These are phyloP conservation scores for Ichneumoninae sp. DNA, from an alignment of 2,888 invertebrate genomes.

Conservation along the genomic window DNA sequence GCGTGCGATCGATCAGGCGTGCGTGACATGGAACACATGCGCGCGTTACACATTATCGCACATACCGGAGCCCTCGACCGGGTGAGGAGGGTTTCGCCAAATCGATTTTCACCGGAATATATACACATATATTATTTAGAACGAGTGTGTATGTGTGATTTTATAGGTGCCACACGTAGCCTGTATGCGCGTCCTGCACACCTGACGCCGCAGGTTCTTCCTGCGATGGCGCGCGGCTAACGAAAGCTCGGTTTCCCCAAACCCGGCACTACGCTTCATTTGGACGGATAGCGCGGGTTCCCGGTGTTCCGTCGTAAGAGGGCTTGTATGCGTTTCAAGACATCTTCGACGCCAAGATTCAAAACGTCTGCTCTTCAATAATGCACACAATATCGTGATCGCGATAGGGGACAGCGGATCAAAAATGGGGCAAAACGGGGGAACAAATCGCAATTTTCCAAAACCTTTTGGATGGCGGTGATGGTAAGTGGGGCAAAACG, in stretches of 20 bases:
- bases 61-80: constrained; percentile 30
- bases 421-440: no score
- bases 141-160: constrained; percentile 1
- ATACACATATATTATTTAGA: constrained; percentile 4
- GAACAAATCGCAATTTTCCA: no score
- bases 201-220: constrained; percentile 4
- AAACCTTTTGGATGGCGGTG: no score
- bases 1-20: constrained; percentile 56
- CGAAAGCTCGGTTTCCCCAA: not conserved
- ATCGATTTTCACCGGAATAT: constrained; percentile 46
- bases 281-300: not conserved
- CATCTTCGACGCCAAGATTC: no score
- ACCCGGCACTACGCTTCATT: not conserved
- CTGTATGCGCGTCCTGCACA: not conserved
- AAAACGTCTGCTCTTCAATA: no score
- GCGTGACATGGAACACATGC: constrained; percentile 53
- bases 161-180: not conserved
- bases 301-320: not conserved
- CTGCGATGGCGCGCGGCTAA: not conserved
- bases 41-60: constrained; percentile 48
- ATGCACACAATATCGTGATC: no score
- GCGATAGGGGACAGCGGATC: no score
- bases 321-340: not conserved
- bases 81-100: constrained; percentile 34
- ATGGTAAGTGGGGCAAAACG: no score